These are phyloP conservation scores for Edolisoma coerulescens DNA, from an alignment of 2,113 vertebrate genomes.

Conservation along the genomic window DNA sequence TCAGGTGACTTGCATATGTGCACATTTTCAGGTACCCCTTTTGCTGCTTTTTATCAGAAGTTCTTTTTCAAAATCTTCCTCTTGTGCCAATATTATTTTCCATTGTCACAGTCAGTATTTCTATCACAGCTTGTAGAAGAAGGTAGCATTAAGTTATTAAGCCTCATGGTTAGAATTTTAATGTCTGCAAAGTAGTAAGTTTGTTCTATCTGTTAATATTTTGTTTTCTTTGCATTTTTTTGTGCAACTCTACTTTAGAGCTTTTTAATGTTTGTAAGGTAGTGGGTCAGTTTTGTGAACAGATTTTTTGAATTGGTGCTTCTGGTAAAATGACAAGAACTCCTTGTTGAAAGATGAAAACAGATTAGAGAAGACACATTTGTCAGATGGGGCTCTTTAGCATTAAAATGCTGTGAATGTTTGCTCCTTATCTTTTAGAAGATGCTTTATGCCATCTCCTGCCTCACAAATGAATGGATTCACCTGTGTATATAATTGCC, in stretches of 20 bases:
- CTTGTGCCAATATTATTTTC: not conserved
- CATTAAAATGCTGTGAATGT: constrained; percentile 27
- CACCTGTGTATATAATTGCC: constrained; percentile 30
- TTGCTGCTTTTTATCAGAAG: not conserved
- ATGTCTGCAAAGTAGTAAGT: not conserved
- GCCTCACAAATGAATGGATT: not conserved
- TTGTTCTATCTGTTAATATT: not conserved
- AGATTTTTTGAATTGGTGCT: not conserved
- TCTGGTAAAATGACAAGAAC: not conserved
- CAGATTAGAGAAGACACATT: constrained; percentile 7
- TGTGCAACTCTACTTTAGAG: not conserved
- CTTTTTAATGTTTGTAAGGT: not conserved
- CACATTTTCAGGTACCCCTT: constrained; percentile 10
- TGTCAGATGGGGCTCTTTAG: not conserved
- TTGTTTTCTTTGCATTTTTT: not conserved
- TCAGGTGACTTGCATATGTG: constrained; percentile 49
- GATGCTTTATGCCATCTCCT: constrained; percentile 4
- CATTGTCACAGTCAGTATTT: not conserved
- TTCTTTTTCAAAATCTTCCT: not conserved
- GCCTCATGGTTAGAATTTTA: not conserved
- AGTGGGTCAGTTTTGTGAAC: constrained; percentile 1
- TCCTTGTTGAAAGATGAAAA: constrained; percentile 11
- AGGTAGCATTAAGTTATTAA: not conserved
- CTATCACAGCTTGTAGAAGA: not conserved
- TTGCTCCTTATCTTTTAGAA: constrained; percentile 17